phyloP scores from a whole-genome alignment of 2,113 vertebrate genomes.

The Grantiella picta region DNA sequence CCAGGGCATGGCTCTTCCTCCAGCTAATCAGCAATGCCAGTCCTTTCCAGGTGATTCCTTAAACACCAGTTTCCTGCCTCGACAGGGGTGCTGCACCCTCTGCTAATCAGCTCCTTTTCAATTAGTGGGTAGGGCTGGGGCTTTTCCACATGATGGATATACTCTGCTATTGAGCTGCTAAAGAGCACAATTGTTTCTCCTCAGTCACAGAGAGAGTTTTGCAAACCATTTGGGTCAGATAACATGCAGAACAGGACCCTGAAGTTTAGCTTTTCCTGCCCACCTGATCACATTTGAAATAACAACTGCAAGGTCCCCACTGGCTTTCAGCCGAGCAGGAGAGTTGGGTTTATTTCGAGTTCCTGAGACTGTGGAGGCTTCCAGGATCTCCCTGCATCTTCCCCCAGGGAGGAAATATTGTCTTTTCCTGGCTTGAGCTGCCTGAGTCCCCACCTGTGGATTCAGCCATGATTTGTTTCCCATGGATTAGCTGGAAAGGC shows the following conservation, averaged over 20 bases:
- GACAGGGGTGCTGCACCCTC: neutral
- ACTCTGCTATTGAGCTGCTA: neutral
- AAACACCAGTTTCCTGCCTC: neutral
- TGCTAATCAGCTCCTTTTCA: constrained; percentile 13
- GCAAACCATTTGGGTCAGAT: neutral
- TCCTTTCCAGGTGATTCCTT: neutral
- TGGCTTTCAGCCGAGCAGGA: neutral
- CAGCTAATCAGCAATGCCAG: neutral
- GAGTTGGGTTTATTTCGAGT: neutral
- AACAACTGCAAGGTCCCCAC: neutral
- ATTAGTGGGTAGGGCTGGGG: neutral
- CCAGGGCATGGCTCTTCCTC: neutral
- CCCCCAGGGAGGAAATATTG: neutral
- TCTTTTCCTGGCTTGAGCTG: neutral
- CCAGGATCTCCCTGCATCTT: neutral
- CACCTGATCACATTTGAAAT: neutral
- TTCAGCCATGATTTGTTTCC: neutral
- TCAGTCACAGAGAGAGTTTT: neutral
- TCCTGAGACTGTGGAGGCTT: neutral
- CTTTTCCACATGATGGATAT: neutral
- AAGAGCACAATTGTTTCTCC: neutral
- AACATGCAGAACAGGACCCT: neutral
- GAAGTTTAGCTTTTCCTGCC: neutral
- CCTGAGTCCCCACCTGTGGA: neutral
- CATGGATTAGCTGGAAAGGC: neutral